A percentile compares a stretch with the other conserved stretches of the same genome.
Evolutionary conservation across 2,113 vertebrate genomes (phyloP).

Genomic region (Gadus chalcogrammus): DNA sequence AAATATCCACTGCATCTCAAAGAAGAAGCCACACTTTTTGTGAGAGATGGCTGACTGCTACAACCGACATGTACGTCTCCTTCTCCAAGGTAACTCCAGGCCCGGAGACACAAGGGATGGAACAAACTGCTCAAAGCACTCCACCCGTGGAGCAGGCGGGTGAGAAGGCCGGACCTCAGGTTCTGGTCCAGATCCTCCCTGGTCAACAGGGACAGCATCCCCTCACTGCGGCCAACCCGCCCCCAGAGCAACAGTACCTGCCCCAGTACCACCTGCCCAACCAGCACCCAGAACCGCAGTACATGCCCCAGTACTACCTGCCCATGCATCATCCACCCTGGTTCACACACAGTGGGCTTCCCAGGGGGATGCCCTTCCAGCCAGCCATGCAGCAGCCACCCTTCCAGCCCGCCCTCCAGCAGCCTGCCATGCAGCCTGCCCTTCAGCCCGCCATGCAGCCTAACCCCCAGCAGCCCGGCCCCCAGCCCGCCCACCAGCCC

Average conservation of each 20-base stretch:
- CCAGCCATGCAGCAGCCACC: too few species aligned
- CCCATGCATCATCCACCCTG: constrained; percentile 36
- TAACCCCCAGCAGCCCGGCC: too few species aligned
- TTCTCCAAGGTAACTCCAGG: constrained; percentile 32
- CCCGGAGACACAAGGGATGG: constrained; percentile 17
- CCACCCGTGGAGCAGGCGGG: constrained; percentile 25
- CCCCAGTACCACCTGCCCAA: constrained; percentile 19
- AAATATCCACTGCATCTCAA: too few species aligned
- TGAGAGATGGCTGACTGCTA: neutral
- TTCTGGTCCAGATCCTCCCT: constrained; percentile 19
- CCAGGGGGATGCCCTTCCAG: constrained; percentile 16
- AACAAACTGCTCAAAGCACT: constrained; percentile 7
- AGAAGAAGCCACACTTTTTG: too few species aligned
- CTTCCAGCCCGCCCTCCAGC: too few species aligned
- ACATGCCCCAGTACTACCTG: constrained; percentile 13
- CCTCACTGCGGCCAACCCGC: constrained; percentile 13
- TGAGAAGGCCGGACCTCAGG: constrained; percentile 14
- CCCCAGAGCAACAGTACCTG: constrained; percentile 5
- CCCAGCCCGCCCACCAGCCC: too few species aligned
- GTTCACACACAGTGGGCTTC: constrained; percentile 40
- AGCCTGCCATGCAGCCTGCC: too few species aligned
- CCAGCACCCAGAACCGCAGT: constrained; percentile 16
- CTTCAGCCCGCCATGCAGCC: too few species aligned
- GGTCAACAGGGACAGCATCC: constrained; percentile 29
- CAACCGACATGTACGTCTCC: neutral